Evolutionary conservation across 2,888 invertebrate species (phyloP).

Genomic region (Eupithecia inturbata): DNA sequence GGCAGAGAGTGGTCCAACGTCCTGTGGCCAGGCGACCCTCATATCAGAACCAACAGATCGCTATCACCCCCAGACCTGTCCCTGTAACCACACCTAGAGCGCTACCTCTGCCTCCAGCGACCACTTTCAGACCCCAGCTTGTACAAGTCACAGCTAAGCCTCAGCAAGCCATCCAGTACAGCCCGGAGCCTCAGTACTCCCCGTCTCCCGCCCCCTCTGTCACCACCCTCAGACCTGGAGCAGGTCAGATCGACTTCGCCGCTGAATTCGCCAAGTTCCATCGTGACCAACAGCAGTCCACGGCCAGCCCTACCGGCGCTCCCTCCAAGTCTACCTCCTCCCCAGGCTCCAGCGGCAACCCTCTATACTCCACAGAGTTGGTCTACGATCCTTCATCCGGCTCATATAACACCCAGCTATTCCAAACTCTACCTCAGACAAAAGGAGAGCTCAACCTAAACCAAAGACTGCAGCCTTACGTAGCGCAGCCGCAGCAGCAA

Average conservation of each 20-base stretch:
- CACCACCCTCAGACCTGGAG: conserved; percentile 60
- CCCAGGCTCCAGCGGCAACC: conserved; percentile 81
- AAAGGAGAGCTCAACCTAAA: conserved; percentile 88
- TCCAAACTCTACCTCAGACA: conserved; percentile 89
- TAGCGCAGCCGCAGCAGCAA: conserved; percentile 84
- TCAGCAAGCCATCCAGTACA: conserved; percentile 80
- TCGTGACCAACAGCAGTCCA: conserved; percentile 85
- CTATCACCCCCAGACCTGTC: conserved; percentile 85
- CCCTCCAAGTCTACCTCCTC: conserved; percentile 68
- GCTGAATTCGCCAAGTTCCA: conserved; percentile 90
- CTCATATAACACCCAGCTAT: conserved; percentile 90
- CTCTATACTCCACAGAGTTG: conserved; percentile 90
- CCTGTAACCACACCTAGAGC: conserved; percentile 78
- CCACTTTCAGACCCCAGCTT: conserved; percentile 86
- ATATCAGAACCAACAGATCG: conserved; percentile 80
- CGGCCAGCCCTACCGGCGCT: conserved; percentile 57
- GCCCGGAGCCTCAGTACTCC: conserved; percentile 59
- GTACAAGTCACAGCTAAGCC: conserved; percentile 84
- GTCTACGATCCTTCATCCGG: conserved; percentile 90
- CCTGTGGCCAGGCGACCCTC: conserved; percentile 72
- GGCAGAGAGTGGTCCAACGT: conserved; percentile 78
- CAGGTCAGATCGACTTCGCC: conserved; percentile 86
- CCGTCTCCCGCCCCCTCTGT: conserved; percentile 55
- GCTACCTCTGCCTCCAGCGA: conserved; percentile 85
- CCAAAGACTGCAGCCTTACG: conserved; percentile 90